Base-by-base conservation (phyloP, 2,888 invertebrate species). In the Troilus luridus region DNA sequence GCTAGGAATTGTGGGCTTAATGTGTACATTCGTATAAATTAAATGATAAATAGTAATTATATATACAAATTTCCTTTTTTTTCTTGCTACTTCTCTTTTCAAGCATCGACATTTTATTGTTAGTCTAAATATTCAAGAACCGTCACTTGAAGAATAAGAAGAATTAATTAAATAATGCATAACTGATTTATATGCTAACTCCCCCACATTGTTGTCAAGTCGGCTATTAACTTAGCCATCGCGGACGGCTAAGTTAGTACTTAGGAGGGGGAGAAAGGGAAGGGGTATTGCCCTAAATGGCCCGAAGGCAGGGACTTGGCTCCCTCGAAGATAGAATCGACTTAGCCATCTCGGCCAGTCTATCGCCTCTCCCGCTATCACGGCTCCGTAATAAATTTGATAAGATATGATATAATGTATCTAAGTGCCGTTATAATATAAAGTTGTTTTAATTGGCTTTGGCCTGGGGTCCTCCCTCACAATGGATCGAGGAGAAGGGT, bases 371-470 rank as follows among this genome's bases (percentile, higher is more conserved):
- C 17, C 9, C 12, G 62, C 64, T 89, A 89, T 54, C 89, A 89
- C 89, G 89, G 41, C 41, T 2, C 41, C 62, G n/a, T 89, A 89
- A 89, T 89, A 89, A 89, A 89, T 89, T 64, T 89, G 89, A 89
- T 89, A 89, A 89, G 89, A 89, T 67, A 64, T 64, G 27, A 64
- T 64, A 54, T 64, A 89, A 89, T 89, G 64, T 89, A 21, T 19
- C 60, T 19, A 54, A 10, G 8, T 9, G 17, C 19, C 89, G 62
- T 67, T 89, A 19, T 60, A 67, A 89, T 64, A 11, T 67, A 56
- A 12, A 27, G 19, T 62, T 62, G 54, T 89, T 89, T n/a, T 54
- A 89, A 89, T 89, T 67, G 54, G 67, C 11, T 89, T 64, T 62
- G 64, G 11, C n/a, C 67, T 56, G 0, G 0, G 27, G 27, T 10